Evolutionary conservation across 2,113 vertebrate species (phyloP).

Genomic region (Boulengeromyrus knoepffleri): DNA sequence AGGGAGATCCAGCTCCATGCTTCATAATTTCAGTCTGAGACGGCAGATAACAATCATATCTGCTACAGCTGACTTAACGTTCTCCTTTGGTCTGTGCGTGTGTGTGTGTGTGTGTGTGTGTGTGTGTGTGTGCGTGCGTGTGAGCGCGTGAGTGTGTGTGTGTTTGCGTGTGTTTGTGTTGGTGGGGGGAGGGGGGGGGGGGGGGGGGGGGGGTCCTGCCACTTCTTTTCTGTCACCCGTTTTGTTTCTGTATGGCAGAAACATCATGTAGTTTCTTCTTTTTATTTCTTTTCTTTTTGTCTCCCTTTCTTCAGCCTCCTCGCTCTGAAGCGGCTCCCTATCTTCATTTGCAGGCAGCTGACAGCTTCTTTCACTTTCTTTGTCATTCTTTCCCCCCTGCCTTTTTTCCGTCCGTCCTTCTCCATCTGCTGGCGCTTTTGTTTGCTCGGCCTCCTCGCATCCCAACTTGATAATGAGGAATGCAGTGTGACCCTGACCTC

Average conservation of each 20-base stretch:
- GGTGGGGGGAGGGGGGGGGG: neutral
- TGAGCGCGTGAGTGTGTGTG: slow-evolving; percentile 21
- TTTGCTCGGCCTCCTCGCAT: slow-evolving; percentile 95
- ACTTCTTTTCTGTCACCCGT: slow-evolving; percentile 16
- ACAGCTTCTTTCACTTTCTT: slow-evolving; percentile 95
- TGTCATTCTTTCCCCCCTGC: slow-evolving; percentile 64
- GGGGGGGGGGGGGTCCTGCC: neutral
- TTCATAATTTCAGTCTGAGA: slow-evolving; percentile 51
- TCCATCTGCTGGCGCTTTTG: slow-evolving; percentile 99
- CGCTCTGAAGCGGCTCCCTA: slow-evolving; percentile 60
- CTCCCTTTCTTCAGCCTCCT: slow-evolving; percentile 36
- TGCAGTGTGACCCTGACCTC: slow-evolving; percentile 99
- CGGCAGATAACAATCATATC: slow-evolving; percentile 64
- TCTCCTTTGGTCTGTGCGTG: slow-evolving; percentile 48
- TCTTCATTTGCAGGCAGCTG: slow-evolving; percentile 87
- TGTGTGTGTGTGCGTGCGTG: slow-evolving; percentile 19
- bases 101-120: slow-evolving; percentile 35
- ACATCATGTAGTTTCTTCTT: slow-evolving; percentile 20
- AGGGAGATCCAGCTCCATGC: slow-evolving; percentile 55
- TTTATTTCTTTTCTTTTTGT: slow-evolving; percentile 14
- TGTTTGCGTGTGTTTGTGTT: slow-evolving; percentile 43
- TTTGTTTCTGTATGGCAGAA: slow-evolving; percentile 19
- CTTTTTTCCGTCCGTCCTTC: slow-evolving; percentile 70
- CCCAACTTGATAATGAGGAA: slow-evolving; percentile 99
- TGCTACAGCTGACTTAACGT: slow-evolving; percentile 63